A percentile compares a stretch with the other conserved stretches of the same genome.
Evolutionary conservation across 1,140 invertebrate species (phyloP).

Genomic region (Drosophila littoralis): DNA sequence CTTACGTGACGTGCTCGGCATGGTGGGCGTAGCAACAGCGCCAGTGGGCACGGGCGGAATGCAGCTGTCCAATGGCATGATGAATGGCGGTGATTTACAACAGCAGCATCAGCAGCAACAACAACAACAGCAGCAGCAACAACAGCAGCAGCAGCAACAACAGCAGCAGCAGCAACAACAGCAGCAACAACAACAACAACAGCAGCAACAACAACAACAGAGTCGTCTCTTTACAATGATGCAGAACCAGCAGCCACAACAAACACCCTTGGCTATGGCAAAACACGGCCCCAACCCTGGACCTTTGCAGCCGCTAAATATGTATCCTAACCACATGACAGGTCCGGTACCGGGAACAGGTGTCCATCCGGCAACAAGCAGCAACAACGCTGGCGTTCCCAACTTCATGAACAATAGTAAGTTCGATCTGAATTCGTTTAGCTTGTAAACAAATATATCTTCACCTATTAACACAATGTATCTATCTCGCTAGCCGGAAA

Average conservation of each 20-base stretch:
- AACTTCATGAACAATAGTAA: constrained; percentile 72
- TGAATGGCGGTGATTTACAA: constrained; percentile 55
- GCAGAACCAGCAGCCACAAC: constrained; percentile 66
- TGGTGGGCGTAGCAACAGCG: constrained; percentile 57
- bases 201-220: constrained; percentile 53
- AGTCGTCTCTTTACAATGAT: constrained; percentile 71
- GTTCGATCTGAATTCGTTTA: constrained; percentile 9
- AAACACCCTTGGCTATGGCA: constrained; percentile 22
- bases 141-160: constrained; percentile 54
- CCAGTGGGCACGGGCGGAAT: constrained; percentile 22
- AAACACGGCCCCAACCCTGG: constrained; percentile 33
- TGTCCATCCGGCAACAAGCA: constrained; percentile 43
- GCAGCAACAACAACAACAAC: constrained; percentile 44
- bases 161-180: constrained; percentile 45
- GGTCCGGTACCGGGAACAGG: constrained; percentile 40
- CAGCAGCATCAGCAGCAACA: constrained; percentile 47
- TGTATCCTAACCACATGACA: constrained; percentile 59
- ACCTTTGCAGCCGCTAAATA: constrained; percentile 28
- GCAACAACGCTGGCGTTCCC: constrained; percentile 38
- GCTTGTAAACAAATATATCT: neutral
- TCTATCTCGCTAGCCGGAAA: constrained; percentile 35
- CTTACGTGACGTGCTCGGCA: constrained; percentile 74
- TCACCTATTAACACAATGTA: neutral
- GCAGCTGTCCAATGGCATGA: constrained; percentile 54
- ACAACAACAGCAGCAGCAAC: constrained; percentile 36